Conservation (phyloP, 2,113 vertebrate species). For the Corythornis vintsioides region DNA sequence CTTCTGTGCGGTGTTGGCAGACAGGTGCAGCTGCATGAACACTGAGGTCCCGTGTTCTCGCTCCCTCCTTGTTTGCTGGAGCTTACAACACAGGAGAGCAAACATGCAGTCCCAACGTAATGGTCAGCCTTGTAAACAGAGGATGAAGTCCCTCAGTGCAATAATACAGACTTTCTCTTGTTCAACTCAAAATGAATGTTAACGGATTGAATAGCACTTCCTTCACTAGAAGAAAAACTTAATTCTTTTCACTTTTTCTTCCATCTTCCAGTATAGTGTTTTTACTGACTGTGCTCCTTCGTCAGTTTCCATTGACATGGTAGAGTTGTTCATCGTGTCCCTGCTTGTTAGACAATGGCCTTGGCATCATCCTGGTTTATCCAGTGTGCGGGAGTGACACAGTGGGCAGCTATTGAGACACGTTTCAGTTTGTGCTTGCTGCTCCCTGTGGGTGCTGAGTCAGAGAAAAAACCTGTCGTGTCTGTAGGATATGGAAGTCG, state of each 20-base stretch:
- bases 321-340: neutral
- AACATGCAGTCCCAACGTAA: accelerated
- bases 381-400: neutral
- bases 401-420: neutral
- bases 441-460: neutral
- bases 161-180: neutral
- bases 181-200: neutral
- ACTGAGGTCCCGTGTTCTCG: neutral
- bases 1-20: neutral
- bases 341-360: neutral
- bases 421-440: neutral
- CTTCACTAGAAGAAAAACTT: neutral
- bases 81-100: neutral
- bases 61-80: neutral
- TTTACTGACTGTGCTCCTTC: neutral
- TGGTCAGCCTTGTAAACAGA: neutral
- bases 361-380: neutral
- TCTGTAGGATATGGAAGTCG: neutral
- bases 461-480: neutral
- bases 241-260: neutral
- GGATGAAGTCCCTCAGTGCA: neutral
- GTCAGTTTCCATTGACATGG: neutral
- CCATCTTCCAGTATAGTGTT: neutral
- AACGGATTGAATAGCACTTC: neutral
- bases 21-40: neutral